These are phyloP conservation scores for Galaxias olidus DNA, from an alignment of 2,797 vertebrate species.

Conservation along the genomic window DNA sequence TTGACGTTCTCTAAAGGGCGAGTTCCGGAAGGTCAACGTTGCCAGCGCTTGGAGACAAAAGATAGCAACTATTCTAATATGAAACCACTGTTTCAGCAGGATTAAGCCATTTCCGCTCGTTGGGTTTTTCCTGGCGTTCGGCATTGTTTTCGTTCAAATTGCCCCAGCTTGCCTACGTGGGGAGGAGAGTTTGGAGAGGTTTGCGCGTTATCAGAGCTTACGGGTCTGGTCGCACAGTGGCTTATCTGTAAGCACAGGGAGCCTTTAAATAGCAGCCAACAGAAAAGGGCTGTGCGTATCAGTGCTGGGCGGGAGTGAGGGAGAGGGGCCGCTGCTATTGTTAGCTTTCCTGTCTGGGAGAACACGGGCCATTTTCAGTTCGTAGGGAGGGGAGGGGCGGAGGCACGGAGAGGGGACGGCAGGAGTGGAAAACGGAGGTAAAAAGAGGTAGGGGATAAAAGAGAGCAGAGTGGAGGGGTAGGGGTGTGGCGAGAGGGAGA, in stretches of 20 bases:
- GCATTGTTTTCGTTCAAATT: too few species aligned
- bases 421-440: constrained; percentile 28
- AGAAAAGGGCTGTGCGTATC: not conserved
- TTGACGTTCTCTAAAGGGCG: too few species aligned
- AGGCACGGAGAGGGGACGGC: constrained; percentile 7
- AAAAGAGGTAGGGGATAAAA: constrained; percentile 21
- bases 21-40: too few species aligned
- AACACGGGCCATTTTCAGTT: constrained; percentile 37
- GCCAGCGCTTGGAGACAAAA: too few species aligned
- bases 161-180: too few species aligned
- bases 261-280: constrained; percentile 58
- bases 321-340: constrained; percentile 27
- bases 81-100: too few species aligned
- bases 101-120: too few species aligned
- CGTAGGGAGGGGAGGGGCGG: not conserved
- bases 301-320: constrained; percentile 17
- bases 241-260: constrained; percentile 57
- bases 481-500: not conserved
- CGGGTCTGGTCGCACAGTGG: constrained; percentile 27
- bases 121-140: too few species aligned
- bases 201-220: constrained; percentile 45
- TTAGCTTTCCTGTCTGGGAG: constrained; percentile 29
- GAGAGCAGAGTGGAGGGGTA: constrained; percentile 26
- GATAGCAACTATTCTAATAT: too few species aligned
- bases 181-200: too few species aligned